Evolutionary conservation across 2,888 invertebrate genomes (phyloP).

Genomic region (Tenthredo amoena): DNA sequence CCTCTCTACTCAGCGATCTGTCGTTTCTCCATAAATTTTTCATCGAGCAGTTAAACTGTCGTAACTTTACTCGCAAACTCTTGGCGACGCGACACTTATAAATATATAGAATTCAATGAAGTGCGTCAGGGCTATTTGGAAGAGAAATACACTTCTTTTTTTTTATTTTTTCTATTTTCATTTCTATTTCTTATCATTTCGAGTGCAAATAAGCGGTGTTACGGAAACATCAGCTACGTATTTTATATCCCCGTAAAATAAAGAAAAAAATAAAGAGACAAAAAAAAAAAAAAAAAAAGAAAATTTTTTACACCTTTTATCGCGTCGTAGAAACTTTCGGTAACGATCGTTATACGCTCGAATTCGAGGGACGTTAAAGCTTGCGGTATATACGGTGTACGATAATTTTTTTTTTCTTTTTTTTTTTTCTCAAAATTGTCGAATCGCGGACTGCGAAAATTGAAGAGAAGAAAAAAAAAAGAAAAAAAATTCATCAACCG

Average conservation of each 20-base stretch:
- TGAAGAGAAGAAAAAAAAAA: background rate
- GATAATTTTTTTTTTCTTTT: no score
- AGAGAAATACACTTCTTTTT: background rate
- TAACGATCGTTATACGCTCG: constrained; percentile 9
- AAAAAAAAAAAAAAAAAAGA: no score
- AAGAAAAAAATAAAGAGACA: background rate
- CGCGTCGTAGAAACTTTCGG: background rate
- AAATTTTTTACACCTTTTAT: background rate
- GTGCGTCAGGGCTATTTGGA: background rate
- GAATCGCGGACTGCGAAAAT: no score
- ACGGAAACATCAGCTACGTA: background rate
- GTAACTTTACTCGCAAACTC: constrained; percentile 8
- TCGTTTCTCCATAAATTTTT: constrained; percentile 42
- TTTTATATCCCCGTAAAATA: background rate
- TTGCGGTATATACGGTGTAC: background rate
- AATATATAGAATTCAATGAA: constrained; percentile 19
- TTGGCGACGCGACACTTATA: background rate
- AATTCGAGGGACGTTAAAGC: background rate
- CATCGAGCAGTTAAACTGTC: constrained; percentile 40
- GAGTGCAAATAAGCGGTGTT: background rate
- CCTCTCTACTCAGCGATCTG: constrained; percentile 25
- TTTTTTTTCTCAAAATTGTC: no score
- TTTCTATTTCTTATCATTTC: background rate
- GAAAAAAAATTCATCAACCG: background rate
- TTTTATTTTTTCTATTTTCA: background rate